Percentiles rank a stretch among this genome's conserved stretches.
phyloP scores from a whole-genome alignment of 2,113 vertebrate species.

The Lophura nycthemera region DNA sequence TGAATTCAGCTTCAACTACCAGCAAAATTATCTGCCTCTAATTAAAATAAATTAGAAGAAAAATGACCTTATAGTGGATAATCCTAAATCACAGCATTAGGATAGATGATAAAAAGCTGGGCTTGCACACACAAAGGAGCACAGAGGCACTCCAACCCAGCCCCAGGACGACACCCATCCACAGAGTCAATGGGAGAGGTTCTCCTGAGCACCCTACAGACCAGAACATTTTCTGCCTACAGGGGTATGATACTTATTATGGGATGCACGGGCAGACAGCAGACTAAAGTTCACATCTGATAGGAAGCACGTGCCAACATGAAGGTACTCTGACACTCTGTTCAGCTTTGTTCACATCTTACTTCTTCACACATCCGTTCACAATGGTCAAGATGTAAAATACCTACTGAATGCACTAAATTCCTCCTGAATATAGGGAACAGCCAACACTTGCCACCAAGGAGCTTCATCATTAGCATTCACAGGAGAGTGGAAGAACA shows the following conservation, averaged over 20 bases:
- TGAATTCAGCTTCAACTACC: neutral
- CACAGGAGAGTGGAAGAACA: neutral
- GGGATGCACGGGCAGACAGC: neutral
- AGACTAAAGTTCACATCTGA: accelerated
- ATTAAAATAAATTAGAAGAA: slow-evolving; percentile 14
- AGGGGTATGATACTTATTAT: neutral
- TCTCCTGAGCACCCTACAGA: neutral
- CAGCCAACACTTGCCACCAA: neutral
- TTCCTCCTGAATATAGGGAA: neutral
- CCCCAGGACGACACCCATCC: neutral
- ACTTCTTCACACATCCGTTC: neutral
- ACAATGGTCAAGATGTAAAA: neutral
- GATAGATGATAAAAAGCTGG: neutral
- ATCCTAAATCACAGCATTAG: neutral
- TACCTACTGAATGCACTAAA: neutral
- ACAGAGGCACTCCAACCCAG: neutral
- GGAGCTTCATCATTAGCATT: neutral
- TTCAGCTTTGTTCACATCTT: neutral
- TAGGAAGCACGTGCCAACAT: neutral
- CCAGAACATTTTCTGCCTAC: neutral
- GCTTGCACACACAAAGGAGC: neutral
- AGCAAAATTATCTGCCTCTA: neutral
- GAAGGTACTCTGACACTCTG: neutral
- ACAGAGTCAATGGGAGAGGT: accelerated
- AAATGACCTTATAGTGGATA: neutral